phyloP scores from a whole-genome alignment of 1,140 invertebrate species.

The Drosophila lacertosa region DNA sequence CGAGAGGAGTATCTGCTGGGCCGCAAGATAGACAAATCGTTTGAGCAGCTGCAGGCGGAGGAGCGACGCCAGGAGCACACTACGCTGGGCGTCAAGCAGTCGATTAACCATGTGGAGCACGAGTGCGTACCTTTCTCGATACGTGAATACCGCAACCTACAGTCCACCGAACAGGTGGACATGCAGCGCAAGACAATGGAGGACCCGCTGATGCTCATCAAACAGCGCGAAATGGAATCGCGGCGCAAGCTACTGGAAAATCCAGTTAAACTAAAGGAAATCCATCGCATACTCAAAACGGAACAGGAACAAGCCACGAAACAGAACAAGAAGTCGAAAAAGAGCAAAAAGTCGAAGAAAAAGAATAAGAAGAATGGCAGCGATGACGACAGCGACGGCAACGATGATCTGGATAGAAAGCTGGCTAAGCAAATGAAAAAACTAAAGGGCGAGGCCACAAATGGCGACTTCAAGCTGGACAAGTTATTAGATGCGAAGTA shows the following conservation, averaged over 20 bases:
- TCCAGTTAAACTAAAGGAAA: slow-evolving; percentile 94
- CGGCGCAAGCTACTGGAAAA: slow-evolving; percentile 92
- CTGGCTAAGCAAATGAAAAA: slow-evolving; percentile 84
- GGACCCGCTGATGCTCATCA: slow-evolving; percentile 94
- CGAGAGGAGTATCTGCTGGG: slow-evolving; percentile 95
- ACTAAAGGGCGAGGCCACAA: slow-evolving; percentile 73
- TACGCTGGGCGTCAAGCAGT: slow-evolving; percentile 73
- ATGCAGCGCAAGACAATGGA: slow-evolving; percentile 93
- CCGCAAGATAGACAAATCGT: slow-evolving; percentile 92
- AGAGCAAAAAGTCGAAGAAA: slow-evolving; percentile 83
- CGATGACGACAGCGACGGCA: slow-evolving; percentile 72
- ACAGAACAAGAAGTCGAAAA: slow-evolving; percentile 86
- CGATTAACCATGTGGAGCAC: slow-evolving; percentile 90
- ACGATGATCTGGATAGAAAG: slow-evolving; percentile 85
- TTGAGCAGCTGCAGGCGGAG: slow-evolving; percentile 88
- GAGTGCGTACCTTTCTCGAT: slow-evolving; percentile 91
- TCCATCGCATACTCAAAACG: slow-evolving; percentile 90
- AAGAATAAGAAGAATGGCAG: slow-evolving; percentile 44
- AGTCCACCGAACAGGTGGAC: slow-evolving; percentile 89
- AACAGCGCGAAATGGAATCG: slow-evolving; percentile 93
- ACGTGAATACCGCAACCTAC: slow-evolving; percentile 83
- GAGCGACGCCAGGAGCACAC: slow-evolving; percentile 86
- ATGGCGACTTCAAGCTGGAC: slow-evolving; percentile 57
- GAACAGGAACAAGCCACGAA: slow-evolving; percentile 85
- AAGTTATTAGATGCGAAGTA: slow-evolving; percentile 74